A percentile compares a stretch with the other conserved stretches of the same genome.
Conservation (phyloP, 2,888 invertebrate genomes). For the Phlogophora meticulosa region DNA sequence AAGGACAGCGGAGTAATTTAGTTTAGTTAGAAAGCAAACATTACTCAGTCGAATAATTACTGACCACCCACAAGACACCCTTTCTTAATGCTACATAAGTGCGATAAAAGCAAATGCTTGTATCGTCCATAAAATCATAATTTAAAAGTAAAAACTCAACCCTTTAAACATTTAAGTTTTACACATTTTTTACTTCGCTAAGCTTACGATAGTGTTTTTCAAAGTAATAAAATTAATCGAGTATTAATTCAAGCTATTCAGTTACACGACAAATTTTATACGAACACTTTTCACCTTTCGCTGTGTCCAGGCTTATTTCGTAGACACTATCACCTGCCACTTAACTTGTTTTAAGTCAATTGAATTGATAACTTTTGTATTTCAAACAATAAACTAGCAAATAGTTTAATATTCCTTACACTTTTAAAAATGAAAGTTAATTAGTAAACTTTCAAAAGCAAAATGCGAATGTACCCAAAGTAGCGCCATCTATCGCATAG, state of each 20-base stretch:
- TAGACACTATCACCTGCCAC: conserved; percentile 47
- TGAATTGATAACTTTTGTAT: conserved; percentile 39
- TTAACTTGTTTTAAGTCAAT: conserved; percentile 37
- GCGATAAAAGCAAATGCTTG: conserved; percentile 26
- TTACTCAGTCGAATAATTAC: background rate
- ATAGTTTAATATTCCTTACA: conserved; percentile 37
- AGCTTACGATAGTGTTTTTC: conserved; percentile 34
- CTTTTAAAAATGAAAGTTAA: conserved; percentile 4
- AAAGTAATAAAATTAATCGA: conserved; percentile 42
- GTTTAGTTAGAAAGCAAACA: background rate
- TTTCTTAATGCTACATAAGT: background rate
- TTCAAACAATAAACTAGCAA: conserved; percentile 27
- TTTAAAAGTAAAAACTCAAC: conserved; percentile 27
- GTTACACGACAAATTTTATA: conserved; percentile 30
- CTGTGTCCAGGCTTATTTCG: conserved; percentile 21
- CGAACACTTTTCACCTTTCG: conserved; percentile 57
- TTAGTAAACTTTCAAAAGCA: conserved; percentile 1
- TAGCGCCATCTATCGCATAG: conserved; percentile 44
- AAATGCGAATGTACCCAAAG: conserved; percentile 2
- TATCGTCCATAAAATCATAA: conserved; percentile 2
- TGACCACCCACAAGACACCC: conserved; percentile 13
- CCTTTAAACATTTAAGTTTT: conserved; percentile 16
- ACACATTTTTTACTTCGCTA: conserved; percentile 27
- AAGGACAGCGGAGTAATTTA: too few relatives aligned
- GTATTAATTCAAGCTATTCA: conserved; percentile 54